Percentiles rank a stretch among this genome's conserved stretches.
Conservation (phyloP, 2,113 vertebrate species). For the Chiloscyllium plagiosum region DNA sequence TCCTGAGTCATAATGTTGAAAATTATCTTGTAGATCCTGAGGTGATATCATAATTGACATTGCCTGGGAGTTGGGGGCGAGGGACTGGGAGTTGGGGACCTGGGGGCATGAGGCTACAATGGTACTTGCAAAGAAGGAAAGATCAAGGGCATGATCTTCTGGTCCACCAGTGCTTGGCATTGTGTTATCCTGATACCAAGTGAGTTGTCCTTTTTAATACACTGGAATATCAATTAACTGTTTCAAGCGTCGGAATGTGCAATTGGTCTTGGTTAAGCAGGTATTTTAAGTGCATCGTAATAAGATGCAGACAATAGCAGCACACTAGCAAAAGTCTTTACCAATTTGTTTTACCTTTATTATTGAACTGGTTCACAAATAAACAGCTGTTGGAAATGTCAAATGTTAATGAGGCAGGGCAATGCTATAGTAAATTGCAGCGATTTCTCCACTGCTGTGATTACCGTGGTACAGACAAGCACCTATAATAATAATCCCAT, state of each 20-base stretch:
- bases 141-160: not conserved
- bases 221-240: not conserved
- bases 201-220: not conserved
- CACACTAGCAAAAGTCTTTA: conserved; percentile 40
- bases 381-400: conserved; percentile 75
- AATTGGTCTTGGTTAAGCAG: not conserved
- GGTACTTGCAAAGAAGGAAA: too few relatives aligned
- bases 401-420: conserved; percentile 59
- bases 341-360: conserved; percentile 50
- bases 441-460: conserved; percentile 54
- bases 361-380: conserved; percentile 68
- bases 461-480: conserved; percentile 65
- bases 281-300: not conserved
- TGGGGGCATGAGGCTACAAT: too few relatives aligned
- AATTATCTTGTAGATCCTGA: not conserved
- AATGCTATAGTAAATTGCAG: conserved; percentile 59
- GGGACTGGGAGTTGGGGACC: too few relatives aligned
- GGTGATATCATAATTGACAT: not conserved
- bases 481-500: conserved; percentile 78
- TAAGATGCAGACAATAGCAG: conserved; percentile 41
- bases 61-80: not conserved
- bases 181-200: not conserved
- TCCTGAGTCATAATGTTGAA: not conserved
- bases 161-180: not conserved
- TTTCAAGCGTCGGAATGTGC: not conserved